Conservation (phyloP, 2,888 invertebrate genomes). For the Cephus nigrinus region DNA sequence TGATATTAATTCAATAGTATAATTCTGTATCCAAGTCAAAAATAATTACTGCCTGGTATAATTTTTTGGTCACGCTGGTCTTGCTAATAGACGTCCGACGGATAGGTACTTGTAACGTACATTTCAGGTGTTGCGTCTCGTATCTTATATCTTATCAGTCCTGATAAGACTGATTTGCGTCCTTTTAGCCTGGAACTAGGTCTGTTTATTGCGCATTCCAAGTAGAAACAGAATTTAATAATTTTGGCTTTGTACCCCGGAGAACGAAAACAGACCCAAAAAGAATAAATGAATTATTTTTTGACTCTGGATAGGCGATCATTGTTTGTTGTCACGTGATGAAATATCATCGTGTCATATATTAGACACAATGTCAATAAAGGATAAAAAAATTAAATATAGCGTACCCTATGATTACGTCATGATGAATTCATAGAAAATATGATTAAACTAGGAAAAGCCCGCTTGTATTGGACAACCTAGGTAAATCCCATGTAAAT, state of each 20-base stretch:
- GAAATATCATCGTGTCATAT: not conserved
- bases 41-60: not conserved
- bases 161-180: too few species aligned
- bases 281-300: not conserved
- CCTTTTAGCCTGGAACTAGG: too few species aligned
- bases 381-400: not conserved
- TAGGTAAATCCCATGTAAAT: not conserved
- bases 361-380: not conserved
- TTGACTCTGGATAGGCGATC: not conserved
- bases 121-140: too few species aligned
- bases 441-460: conserved; percentile 14
- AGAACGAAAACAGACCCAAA: too few species aligned
- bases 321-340: not conserved
- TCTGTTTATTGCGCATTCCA: too few species aligned
- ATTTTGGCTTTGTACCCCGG: too few species aligned
- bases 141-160: too few species aligned
- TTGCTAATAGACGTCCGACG: not conserved
- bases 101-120: too few species aligned
- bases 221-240: too few species aligned
- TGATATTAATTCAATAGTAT: not conserved
- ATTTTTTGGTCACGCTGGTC: not conserved
- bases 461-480: conserved; percentile 12
- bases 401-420: not conserved
- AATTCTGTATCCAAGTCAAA: not conserved
- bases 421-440: not conserved